Evolutionary conservation across 2,113 vertebrate species (phyloP).

Genomic region (Salvelinus alpinus): DNA sequence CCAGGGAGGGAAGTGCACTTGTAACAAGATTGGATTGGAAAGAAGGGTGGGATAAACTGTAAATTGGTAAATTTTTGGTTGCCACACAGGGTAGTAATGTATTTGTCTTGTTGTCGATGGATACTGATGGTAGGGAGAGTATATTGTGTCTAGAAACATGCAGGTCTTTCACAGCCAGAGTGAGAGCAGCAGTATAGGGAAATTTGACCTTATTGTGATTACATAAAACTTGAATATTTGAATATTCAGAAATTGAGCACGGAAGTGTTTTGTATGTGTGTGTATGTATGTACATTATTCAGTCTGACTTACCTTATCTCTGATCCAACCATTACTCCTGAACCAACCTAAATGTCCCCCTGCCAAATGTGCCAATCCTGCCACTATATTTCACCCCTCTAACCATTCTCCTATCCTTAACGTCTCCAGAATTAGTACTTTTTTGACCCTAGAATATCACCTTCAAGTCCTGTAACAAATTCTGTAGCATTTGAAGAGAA

Average conservation of each 20-base stretch:
- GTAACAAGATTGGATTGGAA: conserved; percentile 60
- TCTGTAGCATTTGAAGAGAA: no score
- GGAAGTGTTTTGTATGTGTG: conserved; percentile 57
- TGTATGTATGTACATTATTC: conserved; percentile 37
- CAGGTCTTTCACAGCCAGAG: conserved; percentile 63
- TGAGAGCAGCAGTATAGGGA: conserved; percentile 63
- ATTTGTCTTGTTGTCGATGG: neutral
- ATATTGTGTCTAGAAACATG: conserved; percentile 64
- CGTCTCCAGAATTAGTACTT: no score
- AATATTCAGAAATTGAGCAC: conserved; percentile 53
- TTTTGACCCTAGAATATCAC: neutral
- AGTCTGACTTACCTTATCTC: conserved; percentile 17
- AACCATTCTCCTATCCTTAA: neutral
- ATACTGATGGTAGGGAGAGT: conserved; percentile 46
- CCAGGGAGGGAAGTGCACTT: conserved; percentile 72
- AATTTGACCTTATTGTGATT: conserved; percentile 27
- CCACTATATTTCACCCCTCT: neutral
- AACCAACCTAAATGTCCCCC: no score
- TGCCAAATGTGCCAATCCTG: no score
- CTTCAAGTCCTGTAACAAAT: no score
- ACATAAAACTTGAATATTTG: conserved; percentile 50
- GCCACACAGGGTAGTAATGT: conserved; percentile 24
- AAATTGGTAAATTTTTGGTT: conserved; percentile 4
- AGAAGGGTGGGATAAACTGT: conserved; percentile 40
- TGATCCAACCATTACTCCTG: neutral